phyloP scores from a whole-genome alignment of 2,888 invertebrate genomes.

The Eugnorisma glareosa region DNA sequence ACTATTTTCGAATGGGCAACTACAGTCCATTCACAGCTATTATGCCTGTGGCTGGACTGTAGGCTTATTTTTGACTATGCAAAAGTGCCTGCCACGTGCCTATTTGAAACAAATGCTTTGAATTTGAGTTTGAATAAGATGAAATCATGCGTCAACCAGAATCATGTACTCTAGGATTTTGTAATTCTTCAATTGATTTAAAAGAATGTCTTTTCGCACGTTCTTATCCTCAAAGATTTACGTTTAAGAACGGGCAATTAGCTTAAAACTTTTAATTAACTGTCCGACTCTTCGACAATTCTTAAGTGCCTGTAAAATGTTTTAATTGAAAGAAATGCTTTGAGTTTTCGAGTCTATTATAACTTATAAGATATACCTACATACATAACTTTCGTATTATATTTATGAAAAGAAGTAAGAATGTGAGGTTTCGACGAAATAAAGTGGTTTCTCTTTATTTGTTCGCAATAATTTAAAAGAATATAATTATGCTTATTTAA shows the following conservation, averaged over 20 bases:
- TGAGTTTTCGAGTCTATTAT: neutral
- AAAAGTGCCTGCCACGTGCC: too few relatives aligned
- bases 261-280: neutral
- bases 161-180: neutral
- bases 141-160: slow-evolving; percentile 1
- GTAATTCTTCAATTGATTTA: neutral
- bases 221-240: neutral
- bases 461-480: too few relatives aligned
- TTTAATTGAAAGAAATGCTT: neutral
- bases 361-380: too few relatives aligned
- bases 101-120: too few relatives aligned
- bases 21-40: too few relatives aligned
- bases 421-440: neutral
- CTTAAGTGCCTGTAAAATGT: neutral
- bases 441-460: neutral
- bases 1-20: too few relatives aligned
- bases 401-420: neutral
- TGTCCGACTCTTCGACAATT: neutral
- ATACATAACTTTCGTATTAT: neutral
- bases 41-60: too few relatives aligned
- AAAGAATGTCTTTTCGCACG: neutral
- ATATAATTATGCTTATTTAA: neutral
- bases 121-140: too few relatives aligned
- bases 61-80: too few relatives aligned
- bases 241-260: neutral